These are phyloP conservation scores for Acanthiza pusilla DNA, from an alignment of 2,797 vertebrate genomes.

Conservation along the genomic window DNA sequence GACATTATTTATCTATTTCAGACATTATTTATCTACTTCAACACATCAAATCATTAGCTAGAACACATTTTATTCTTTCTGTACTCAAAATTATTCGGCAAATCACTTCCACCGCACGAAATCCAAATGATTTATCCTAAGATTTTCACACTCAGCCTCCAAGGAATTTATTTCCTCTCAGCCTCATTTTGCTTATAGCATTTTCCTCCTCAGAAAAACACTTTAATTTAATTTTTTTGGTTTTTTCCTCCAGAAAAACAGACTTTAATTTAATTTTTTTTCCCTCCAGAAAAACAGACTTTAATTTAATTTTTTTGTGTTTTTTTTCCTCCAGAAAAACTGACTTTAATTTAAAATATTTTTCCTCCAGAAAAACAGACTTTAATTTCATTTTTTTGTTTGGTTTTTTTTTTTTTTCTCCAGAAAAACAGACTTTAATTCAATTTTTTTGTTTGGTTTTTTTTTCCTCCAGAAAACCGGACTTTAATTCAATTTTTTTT, in stretches of 20 bases:
- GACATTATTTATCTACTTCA: fast-evolving
- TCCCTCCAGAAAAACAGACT: no score
- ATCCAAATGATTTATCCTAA: not conserved
- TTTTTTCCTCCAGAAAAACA: not conserved
- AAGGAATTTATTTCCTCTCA: not conserved
- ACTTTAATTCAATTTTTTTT: no score
- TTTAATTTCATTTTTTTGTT: no score
- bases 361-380: no score
- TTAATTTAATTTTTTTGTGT: no score
- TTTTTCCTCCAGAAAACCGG: no score
- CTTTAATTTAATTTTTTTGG: not conserved
- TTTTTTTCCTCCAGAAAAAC: no score
- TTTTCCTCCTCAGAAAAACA: not conserved
- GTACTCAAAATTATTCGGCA: fast-evolving
- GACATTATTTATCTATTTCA: fast-evolving
- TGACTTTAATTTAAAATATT: no score
- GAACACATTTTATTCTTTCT: not conserved
- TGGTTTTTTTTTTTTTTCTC: no score
- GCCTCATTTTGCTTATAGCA: not conserved
- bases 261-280: no score
- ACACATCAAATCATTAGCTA: fast-evolving
- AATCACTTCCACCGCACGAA: not conserved
- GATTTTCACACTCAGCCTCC: not conserved
- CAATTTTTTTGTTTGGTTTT: no score
- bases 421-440: no score